phyloP scores from a whole-genome alignment of 2,113 vertebrate genomes.

The Xiphophorus maculatus region DNA sequence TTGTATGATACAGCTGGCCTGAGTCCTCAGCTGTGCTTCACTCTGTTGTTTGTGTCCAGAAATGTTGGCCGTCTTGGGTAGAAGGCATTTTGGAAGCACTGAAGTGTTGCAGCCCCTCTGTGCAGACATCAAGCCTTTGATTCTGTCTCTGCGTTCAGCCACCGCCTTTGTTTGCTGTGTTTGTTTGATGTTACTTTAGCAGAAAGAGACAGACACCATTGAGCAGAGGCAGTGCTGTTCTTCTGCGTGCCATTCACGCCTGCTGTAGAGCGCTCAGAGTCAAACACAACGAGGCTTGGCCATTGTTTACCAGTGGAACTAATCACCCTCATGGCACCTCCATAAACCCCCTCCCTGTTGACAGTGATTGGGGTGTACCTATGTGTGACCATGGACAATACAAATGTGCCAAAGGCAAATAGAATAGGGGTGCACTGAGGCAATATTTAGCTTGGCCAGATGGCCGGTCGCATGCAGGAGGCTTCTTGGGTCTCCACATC shows the following conservation, averaged over 20 bases:
- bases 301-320: conserved; percentile 81
- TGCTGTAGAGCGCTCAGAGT: conserved; percentile 74
- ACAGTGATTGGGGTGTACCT: conserved; percentile 81
- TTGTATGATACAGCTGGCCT: conserved; percentile 53
- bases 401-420: conserved; percentile 82
- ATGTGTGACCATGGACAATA: conserved; percentile 81
- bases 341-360: conserved; percentile 74
- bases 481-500: conserved; percentile 79
- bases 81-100: conserved; percentile 62
- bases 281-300: conserved; percentile 74
- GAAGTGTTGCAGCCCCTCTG: conserved; percentile 56
- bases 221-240: conserved; percentile 73
- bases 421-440: conserved; percentile 79
- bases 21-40: conserved; percentile 38
- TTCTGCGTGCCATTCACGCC: conserved; percentile 74
- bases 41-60: conserved; percentile 58
- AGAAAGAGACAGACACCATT: conserved; percentile 77
- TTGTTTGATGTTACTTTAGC: conserved; percentile 79
- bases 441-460: conserved; percentile 86
- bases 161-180: conserved; percentile 70
- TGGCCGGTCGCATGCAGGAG: conserved; percentile 79
- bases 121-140: conserved; percentile 68
- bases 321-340: conserved; percentile 80
- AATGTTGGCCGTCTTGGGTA: conserved; percentile 52
- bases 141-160: conserved; percentile 64